Conservation (phyloP, 2,888 invertebrate species). For the Coelopa pilipes region DNA sequence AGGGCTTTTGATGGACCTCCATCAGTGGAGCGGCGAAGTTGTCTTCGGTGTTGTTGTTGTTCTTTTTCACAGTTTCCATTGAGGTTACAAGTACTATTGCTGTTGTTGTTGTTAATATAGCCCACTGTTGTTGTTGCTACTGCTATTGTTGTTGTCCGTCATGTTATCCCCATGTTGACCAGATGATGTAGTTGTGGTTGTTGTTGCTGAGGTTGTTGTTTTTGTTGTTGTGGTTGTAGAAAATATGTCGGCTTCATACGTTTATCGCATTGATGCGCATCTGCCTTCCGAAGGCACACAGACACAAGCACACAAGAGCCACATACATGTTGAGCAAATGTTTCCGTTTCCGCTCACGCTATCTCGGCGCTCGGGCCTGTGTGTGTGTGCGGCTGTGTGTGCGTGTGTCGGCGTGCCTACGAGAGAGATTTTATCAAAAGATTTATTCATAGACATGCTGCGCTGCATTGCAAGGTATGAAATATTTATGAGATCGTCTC, state of each 20-base stretch:
- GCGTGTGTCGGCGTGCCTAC: neutral
- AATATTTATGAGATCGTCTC: slow-evolving; percentile 22
- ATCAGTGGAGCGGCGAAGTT: too few species aligned
- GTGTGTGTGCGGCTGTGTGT: slow-evolving; percentile 8
- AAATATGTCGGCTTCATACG: too few species aligned
- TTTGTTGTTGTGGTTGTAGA: neutral
- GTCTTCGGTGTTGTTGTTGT: slow-evolving; percentile 2
- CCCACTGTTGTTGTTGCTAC: too few species aligned
- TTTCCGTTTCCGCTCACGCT: neutral
- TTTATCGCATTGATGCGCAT: too few species aligned
- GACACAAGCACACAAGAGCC: too few species aligned
- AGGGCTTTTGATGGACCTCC: too few species aligned
- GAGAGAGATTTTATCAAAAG: slow-evolving; percentile 30
- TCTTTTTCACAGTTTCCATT: too few species aligned
- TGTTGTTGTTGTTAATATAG: too few species aligned
- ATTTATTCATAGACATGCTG: slow-evolving; percentile 34
- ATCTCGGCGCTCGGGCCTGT: neutral
- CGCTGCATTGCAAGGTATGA: slow-evolving; percentile 16
- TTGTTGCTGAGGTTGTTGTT: too few species aligned
- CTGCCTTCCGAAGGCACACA: too few species aligned
- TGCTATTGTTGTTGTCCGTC: neutral
- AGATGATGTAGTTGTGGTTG: neutral
- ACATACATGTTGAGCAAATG: too few species aligned
- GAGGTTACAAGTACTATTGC: too few species aligned
- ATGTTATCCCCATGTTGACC: neutral